These are phyloP conservation scores for Oegoconia quadripuncta DNA, from an alignment of 2,888 invertebrate genomes.

Conservation along the genomic window DNA sequence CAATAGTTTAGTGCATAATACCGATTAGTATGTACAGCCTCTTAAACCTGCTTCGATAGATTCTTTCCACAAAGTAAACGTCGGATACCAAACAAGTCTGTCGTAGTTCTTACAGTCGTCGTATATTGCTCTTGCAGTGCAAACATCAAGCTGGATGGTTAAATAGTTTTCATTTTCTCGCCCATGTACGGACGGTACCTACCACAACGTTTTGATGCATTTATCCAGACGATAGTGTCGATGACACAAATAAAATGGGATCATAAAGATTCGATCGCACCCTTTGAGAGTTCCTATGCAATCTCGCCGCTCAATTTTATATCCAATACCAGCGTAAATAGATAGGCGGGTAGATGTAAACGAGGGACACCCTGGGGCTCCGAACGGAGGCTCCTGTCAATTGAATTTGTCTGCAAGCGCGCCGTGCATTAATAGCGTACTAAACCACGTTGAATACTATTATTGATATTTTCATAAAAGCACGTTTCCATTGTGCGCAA, in stretches of 20 bases:
- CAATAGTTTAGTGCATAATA: conserved; percentile 44
- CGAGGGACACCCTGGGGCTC: conserved; percentile 67
- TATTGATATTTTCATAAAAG: conserved; percentile 68
- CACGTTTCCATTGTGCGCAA: conserved; percentile 50
- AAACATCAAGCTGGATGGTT: conserved; percentile 25
- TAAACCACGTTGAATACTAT: conserved; percentile 67
- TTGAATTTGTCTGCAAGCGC: conserved; percentile 78
- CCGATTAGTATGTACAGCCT: too few species aligned
- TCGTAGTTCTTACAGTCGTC: too few species aligned
- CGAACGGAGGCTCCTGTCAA: conserved; percentile 65
- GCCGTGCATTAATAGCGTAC: conserved; percentile 66
- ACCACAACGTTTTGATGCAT: conserved; percentile 41
- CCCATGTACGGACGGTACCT: conserved; percentile 34
- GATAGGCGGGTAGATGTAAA: conserved; percentile 64
- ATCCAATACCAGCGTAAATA: conserved; percentile 66
- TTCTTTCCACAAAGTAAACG: too few species aligned
- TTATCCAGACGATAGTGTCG: conserved; percentile 50
- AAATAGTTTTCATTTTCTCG: conserved; percentile 40
- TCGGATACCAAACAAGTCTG: too few species aligned
- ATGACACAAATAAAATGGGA: conserved; percentile 64
- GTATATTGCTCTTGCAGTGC: conserved; percentile 4
- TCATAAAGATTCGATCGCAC: conserved; percentile 63
- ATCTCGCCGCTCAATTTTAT: conserved; percentile 70
- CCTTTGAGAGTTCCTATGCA: conserved; percentile 63
- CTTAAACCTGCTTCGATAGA: too few species aligned